A percentile compares a stretch with the other conserved stretches of the same genome.
Conservation (phyloP, 1,140 invertebrate genomes). For the Drosophila murphyi region DNA sequence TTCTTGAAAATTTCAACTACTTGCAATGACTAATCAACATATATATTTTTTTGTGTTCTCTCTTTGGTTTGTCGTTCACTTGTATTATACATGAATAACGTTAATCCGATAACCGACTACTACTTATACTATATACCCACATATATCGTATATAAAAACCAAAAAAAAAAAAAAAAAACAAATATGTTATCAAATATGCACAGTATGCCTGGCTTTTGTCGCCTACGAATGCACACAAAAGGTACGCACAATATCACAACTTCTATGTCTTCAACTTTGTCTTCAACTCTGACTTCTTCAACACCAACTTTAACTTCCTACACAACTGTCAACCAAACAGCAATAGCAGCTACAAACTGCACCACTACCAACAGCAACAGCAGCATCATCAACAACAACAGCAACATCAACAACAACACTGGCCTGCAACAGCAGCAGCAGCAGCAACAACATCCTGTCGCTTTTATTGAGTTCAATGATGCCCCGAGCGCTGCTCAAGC, state of each 20-base stretch:
- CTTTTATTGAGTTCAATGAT: constrained; percentile 98
- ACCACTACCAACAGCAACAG: constrained; percentile 27
- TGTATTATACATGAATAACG: constrained; percentile 72
- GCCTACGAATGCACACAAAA: constrained; percentile 98
- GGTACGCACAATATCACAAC: constrained; percentile 87
- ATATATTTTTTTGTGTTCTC: constrained; percentile 47
- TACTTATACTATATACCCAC: constrained; percentile 18
- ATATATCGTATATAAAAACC: constrained; percentile 41
- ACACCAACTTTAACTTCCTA: constrained; percentile 53
- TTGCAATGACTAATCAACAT: constrained; percentile 45
- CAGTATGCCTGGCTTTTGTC: constrained; percentile 98
- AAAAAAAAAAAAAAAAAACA: constrained; percentile 18
- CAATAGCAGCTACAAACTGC: constrained; percentile 29
- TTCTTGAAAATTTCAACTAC: constrained; percentile 34
- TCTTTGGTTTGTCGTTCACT: constrained; percentile 59
- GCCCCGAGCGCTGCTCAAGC: constrained; percentile 94
- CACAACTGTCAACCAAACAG: constrained; percentile 42
- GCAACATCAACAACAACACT: constrained; percentile 43
- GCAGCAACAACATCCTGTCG: constrained; percentile 88
- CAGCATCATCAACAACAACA: constrained; percentile 43
- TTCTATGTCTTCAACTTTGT: constrained; percentile 82
- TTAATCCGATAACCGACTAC: constrained; percentile 48
- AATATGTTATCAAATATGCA: constrained; percentile 82
- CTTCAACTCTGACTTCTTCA: constrained; percentile 65
- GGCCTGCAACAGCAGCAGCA: constrained; percentile 25